Evolutionary conservation across 2,797 vertebrate genomes (phyloP), one percentile per base, ranked within the genome.

Genomic region (Catamblyrhynchus diadema): DNA sequence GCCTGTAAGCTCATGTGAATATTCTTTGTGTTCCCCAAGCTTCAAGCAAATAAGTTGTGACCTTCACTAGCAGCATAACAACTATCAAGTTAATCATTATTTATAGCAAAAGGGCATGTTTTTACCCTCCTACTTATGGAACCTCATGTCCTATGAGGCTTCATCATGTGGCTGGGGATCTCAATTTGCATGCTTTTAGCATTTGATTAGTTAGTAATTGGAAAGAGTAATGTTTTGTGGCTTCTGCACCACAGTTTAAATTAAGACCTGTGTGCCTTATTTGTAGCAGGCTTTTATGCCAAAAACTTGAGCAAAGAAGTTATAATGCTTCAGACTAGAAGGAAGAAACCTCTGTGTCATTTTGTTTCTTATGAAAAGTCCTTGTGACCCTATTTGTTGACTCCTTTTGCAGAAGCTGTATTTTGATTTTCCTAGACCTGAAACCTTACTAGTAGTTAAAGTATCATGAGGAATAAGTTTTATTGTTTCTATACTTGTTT

Each of bases 111-210:
- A 95, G 88, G 79, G 37, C 75, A 78, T 92, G 59, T 66, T 88
- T 94, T 83, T 88, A 95, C 69, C 44, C 54, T 91, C 19, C 42
- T 91, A 9, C 81, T 95, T 91, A 87, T 2, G 10, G 84, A 91
- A 89, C 65, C 25, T 92, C 47, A 10, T 92, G 81, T 94, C 93
- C 92, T 87, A 4, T 67, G 95, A 89, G 81, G 86, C 74, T 95
- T 94, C 50, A 20, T 92, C 65, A 48, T 88, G 62, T 86, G 88
- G 72, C 78, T 87, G 57, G 61, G 85, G 78, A 93, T 89, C 78
- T 92, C 61, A 85, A 74, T 96, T 95, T 97, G 86, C 88, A 92
- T 94, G 84, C 79, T 94, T 95, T 96, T 87, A 93, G 86, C 81
- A 86, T 86, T 94, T 85, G 88, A 81, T 95, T 94, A 91, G 77